Evolutionary conservation across 1,140 invertebrate genomes (phyloP).

Genomic region (Drosophila virilis): DNA sequence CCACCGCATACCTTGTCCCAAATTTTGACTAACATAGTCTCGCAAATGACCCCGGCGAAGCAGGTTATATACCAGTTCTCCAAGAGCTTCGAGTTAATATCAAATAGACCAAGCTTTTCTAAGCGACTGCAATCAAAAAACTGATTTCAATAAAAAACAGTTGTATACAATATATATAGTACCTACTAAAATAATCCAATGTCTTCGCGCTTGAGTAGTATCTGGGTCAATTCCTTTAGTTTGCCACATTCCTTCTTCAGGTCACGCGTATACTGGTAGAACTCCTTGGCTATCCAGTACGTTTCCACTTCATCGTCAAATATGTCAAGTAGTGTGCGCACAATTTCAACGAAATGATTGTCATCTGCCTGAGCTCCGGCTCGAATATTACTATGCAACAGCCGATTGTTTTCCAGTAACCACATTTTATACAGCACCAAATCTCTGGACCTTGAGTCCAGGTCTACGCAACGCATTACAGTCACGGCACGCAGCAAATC

Average conservation of each 20-base stretch:
- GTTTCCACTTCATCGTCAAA: slow-evolving; percentile 90
- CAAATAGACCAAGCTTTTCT: slow-evolving; percentile 85
- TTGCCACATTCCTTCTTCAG: slow-evolving; percentile 88
- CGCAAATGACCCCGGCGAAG: slow-evolving; percentile 91
- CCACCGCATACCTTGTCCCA: slow-evolving; percentile 95
- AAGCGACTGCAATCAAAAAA: slow-evolving; percentile 85
- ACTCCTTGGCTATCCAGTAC: slow-evolving; percentile 91
- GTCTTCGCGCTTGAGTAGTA: slow-evolving; percentile 90
- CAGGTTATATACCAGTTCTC: slow-evolving; percentile 91
- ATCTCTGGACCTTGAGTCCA: slow-evolving; percentile 85
- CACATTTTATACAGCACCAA: slow-evolving; percentile 91
- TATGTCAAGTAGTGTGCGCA: slow-evolving; percentile 88
- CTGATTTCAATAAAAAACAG: neutral
- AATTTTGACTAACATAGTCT: slow-evolving; percentile 91
- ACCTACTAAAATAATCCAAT: slow-evolving; percentile 87
- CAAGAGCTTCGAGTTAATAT: slow-evolving; percentile 86
- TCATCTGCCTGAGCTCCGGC: slow-evolving; percentile 84
- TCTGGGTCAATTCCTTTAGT: slow-evolving; percentile 88
- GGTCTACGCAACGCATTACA: slow-evolving; percentile 86
- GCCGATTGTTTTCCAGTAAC: slow-evolving; percentile 88
- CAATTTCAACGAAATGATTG: slow-evolving; percentile 87
- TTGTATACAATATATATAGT: no score
- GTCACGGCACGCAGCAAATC: slow-evolving; percentile 90
- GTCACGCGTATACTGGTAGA: slow-evolving; percentile 88
- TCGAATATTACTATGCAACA: slow-evolving; percentile 88